phyloP scores from a whole-genome alignment of 2,797 vertebrate genomes.

The Orientallactaga sibirica region DNA sequence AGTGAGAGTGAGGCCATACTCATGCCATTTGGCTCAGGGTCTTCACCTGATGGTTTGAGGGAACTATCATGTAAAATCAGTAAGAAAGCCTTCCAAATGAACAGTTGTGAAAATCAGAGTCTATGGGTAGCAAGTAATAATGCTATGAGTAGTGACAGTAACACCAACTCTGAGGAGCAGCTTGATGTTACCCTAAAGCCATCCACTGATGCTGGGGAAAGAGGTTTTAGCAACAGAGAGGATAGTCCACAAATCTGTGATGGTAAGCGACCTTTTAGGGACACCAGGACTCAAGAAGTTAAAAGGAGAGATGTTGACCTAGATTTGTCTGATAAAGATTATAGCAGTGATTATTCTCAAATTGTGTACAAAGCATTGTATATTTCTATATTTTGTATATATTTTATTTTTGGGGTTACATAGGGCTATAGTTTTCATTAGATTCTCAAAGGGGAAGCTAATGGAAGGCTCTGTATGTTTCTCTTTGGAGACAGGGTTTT shows the following conservation, averaged over 20 bases:
- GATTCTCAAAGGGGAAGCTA: slow-evolving; percentile 30
- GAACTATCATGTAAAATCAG: slow-evolving; percentile 60
- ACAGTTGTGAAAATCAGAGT: slow-evolving; percentile 54
- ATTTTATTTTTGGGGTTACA: slow-evolving; percentile 32
- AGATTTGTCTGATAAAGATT: slow-evolving; percentile 84
- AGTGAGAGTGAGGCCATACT: slow-evolving; percentile 15
- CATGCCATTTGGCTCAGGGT: slow-evolving; percentile 31
- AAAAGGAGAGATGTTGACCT: slow-evolving; percentile 82
- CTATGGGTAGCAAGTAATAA: slow-evolving; percentile 72
- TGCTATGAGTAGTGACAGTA: slow-evolving; percentile 65
- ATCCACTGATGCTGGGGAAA: slow-evolving; percentile 52
- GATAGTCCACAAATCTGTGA: slow-evolving; percentile 77
- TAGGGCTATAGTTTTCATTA: slow-evolving; percentile 32
- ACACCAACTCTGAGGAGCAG: slow-evolving; percentile 84
- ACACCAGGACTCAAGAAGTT: slow-evolving; percentile 63
- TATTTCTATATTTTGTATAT: slow-evolving; percentile 46
- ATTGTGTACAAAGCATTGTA: not conserved
- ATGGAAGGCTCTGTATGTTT: not conserved
- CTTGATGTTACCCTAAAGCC: slow-evolving; percentile 81
- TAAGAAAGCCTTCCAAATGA: slow-evolving; percentile 44
- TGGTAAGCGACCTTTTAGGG: slow-evolving; percentile 66
- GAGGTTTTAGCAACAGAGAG: slow-evolving; percentile 69
- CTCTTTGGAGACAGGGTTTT: not conserved
- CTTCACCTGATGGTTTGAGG: slow-evolving; percentile 32
- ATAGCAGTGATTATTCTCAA: slow-evolving; percentile 59